A percentile compares a stretch with the other conserved stretches of the same genome.
These are phyloP conservation scores for Caranx ignobilis DNA, from an alignment of 2,113 vertebrate genomes.

Conservation along the genomic window DNA sequence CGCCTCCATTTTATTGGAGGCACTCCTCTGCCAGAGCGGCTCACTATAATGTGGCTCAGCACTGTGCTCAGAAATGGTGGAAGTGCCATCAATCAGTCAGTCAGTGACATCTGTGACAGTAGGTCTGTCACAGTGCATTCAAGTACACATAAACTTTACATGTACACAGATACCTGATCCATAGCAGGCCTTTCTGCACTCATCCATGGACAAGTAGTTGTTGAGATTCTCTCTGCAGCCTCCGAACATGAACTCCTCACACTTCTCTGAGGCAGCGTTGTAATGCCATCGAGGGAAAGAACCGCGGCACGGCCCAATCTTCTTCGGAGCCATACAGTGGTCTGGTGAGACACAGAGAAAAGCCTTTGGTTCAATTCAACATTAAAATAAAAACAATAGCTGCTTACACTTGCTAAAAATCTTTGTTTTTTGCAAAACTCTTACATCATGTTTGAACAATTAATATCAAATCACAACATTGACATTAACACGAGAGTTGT, in stretches of 20 bases:
- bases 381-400: neutral
- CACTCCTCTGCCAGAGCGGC: too few relatives aligned
- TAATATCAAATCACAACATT: too few relatives aligned
- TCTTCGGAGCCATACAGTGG: conserved; percentile 90
- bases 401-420: neutral
- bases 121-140: too few relatives aligned
- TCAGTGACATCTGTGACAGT: too few relatives aligned
- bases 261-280: conserved; percentile 83
- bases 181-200: conserved; percentile 88
- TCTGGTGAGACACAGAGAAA: conserved; percentile 78
- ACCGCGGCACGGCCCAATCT: conserved; percentile 91
- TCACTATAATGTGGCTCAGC: too few relatives aligned
- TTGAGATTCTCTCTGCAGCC: conserved; percentile 94
- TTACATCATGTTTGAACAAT: too few relatives aligned
- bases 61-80: too few relatives aligned
- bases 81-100: too few relatives aligned
- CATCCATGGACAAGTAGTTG: conserved; percentile 89
- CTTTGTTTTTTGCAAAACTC: neutral
- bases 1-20: too few relatives aligned
- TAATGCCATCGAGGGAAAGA: conserved; percentile 94
- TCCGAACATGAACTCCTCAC: conserved; percentile 89
- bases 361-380: neutral
- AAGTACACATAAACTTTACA: neutral
- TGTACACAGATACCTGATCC: conserved; percentile 59
- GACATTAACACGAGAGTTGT: neutral